phyloP scores from a whole-genome alignment of 64 coral and sea anemone genomes.

The Montipora capricornis region DNA sequence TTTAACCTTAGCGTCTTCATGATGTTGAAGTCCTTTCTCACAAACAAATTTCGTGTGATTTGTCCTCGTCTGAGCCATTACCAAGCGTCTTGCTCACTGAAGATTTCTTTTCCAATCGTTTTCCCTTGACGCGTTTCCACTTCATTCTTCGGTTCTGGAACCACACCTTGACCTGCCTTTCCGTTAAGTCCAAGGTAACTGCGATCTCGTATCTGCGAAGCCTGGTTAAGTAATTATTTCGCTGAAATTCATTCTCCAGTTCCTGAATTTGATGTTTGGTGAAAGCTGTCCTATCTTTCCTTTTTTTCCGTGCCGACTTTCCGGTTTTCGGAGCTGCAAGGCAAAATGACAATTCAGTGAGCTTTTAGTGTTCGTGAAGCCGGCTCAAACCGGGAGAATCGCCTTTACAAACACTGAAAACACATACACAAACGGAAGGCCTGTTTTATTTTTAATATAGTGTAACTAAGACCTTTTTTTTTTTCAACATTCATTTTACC shows the following conservation, averaged over 20 bases:
- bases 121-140: conserved; percentile 77
- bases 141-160: conserved; percentile 80
- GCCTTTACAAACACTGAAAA: too few relatives aligned
- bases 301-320: conserved; percentile 63
- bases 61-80: conserved; percentile 21
- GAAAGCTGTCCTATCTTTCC: conserved; percentile 76
- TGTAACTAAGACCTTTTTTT: too few relatives aligned
- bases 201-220: conserved; percentile 76
- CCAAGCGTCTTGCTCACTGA: neutral
- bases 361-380: neutral
- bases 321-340: conserved; percentile 46
- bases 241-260: conserved; percentile 78
- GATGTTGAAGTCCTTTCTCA: neutral
- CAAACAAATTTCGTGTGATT: neutral
- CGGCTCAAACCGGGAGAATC: too few relatives aligned
- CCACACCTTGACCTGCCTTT: conserved; percentile 80
- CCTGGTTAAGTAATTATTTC: conserved; percentile 78
- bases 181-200: conserved; percentile 68
- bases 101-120: conserved; percentile 64
- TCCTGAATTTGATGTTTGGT: conserved; percentile 85
- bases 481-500: too few relatives aligned
- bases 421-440: too few relatives aligned
- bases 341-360: neutral
- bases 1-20: neutral
- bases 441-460: too few relatives aligned